Evolutionary conservation across 2,113 vertebrate species (phyloP).

Genomic region (Lophura nycthemera): DNA sequence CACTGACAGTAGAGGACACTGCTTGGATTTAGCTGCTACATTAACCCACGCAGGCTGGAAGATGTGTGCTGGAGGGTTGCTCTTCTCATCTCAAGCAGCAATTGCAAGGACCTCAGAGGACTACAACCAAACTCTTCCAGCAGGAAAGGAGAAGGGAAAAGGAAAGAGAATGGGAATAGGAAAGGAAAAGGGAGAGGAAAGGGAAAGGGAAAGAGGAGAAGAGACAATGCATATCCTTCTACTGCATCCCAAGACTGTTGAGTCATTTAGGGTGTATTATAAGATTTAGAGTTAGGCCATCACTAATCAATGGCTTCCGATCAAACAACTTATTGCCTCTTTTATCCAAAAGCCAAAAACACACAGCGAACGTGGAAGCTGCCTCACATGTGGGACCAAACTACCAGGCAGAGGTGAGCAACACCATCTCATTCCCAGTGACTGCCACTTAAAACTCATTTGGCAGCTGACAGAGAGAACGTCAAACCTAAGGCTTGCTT

Average conservation of each 20-base stretch:
- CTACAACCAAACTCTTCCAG: neutral
- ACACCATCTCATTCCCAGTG: neutral
- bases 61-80: accelerated
- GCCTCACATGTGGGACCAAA: neutral
- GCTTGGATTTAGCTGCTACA: neutral
- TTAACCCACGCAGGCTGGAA: neutral
- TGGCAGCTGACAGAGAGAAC: neutral
- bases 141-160: neutral
- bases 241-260: neutral
- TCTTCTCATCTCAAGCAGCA: neutral
- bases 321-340: neutral
- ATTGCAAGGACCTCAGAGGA: neutral
- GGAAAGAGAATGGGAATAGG: no score
- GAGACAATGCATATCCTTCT: neutral
- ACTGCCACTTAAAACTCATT: neutral
- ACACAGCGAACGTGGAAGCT: neutral
- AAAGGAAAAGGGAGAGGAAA: no score
- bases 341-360: neutral
- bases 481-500: neutral
- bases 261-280: neutral
- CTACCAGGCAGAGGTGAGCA: neutral
- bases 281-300: neutral
- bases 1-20: constrained; percentile 41
- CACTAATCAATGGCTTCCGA: neutral
- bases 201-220: no score